Conservation (phyloP, 1,140 invertebrate species). For the Elymnias hypermnestra region DNA sequence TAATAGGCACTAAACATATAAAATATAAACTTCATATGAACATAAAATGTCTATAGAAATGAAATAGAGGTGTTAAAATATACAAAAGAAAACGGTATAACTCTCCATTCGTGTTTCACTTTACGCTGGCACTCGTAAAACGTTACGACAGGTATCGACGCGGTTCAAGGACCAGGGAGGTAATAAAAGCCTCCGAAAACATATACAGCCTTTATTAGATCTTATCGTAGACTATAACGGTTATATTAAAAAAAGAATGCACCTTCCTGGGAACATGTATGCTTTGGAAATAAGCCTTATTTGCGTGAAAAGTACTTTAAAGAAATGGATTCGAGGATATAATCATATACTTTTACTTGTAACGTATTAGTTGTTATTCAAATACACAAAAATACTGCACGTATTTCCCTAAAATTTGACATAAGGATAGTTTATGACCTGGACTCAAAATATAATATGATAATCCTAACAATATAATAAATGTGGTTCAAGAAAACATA, state of each 20-base stretch:
- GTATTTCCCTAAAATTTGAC: too few relatives aligned
- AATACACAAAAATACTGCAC: too few relatives aligned
- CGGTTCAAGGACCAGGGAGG: constrained; percentile 17
- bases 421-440: too few relatives aligned
- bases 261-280: too few relatives aligned
- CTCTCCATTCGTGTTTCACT: constrained; percentile 35
- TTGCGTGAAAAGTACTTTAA: too few relatives aligned
- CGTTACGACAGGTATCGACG: constrained; percentile 34
- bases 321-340: too few relatives aligned
- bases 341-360: too few relatives aligned
- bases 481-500: too few relatives aligned
- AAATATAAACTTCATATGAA: constrained; percentile 4
- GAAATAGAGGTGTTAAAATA: constrained; percentile 42
- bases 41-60: constrained; percentile 15
- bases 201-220: constrained; percentile 34
- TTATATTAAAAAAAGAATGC: neutral
- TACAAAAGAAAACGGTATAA: constrained; percentile 48
- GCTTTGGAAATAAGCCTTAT: too few relatives aligned
- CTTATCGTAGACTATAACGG: constrained; percentile 14
- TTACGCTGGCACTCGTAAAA: constrained; percentile 39
- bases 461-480: too few relatives aligned
- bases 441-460: too few relatives aligned
- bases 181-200: constrained; percentile 29
- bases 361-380: too few relatives aligned
- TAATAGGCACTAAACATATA: neutral